phyloP scores from a whole-genome alignment of 92 coral and sea anemone species.

The Pocillopora meandrina region DNA sequence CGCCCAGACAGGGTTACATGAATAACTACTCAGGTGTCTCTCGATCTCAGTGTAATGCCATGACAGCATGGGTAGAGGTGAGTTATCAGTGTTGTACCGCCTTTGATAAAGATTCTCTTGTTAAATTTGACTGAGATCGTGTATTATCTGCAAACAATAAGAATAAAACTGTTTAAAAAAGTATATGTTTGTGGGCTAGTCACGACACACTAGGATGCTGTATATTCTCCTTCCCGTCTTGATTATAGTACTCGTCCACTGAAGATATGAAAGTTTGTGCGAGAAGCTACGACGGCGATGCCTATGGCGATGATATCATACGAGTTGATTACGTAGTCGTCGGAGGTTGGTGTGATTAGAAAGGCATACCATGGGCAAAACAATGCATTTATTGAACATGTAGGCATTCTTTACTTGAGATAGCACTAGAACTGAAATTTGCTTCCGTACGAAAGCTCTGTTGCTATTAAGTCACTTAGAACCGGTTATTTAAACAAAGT shows the following conservation, averaged over 20 bases:
- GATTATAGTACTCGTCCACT: conserved; percentile 12
- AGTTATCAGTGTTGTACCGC: not conserved
- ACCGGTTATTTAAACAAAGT: no score
- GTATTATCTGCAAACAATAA: no score
- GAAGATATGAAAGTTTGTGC: conserved; percentile 12
- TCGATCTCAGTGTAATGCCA: not conserved
- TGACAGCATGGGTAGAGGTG: conserved; percentile 7
- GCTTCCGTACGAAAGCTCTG: no score
- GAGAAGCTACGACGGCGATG: not conserved
- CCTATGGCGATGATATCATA: not conserved
- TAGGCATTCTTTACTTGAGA: no score
- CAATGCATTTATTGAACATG: no score
- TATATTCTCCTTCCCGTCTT: no score
- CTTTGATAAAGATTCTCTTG: no score
- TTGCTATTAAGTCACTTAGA: no score
- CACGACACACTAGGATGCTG: not conserved
- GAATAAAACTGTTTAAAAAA: no score
- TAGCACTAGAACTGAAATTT: no score
- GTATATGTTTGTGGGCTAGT: no score
- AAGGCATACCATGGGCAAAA: not conserved
- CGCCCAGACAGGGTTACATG: not conserved
- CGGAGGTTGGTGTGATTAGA: conserved; percentile 23
- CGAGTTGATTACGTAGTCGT: conserved; percentile 29
- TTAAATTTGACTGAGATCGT: no score
- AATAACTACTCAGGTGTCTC: not conserved